Percentiles rank a stretch among this genome's conserved stretches.
phyloP scores from a whole-genome alignment of 2,888 invertebrate species.

The Brenthis hecate region DNA sequence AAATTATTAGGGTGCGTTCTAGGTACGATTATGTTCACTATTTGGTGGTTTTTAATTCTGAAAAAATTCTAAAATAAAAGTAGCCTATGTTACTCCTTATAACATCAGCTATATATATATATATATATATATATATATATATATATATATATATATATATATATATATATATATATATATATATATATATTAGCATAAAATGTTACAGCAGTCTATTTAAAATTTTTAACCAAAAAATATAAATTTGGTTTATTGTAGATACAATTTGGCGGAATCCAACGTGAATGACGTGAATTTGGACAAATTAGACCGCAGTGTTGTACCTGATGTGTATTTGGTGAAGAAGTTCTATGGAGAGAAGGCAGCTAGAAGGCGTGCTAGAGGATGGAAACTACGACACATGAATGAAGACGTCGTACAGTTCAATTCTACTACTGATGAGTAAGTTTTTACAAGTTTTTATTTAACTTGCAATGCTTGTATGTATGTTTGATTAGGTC shows the following conservation, averaged over 20 bases:
- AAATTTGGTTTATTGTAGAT: constrained; percentile 76
- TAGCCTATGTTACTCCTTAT: no score
- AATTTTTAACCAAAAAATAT: background rate
- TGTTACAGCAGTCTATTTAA: background rate
- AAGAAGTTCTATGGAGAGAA: constrained; percentile 94
- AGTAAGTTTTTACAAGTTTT: constrained; percentile 51
- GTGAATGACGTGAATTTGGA: constrained; percentile 95
- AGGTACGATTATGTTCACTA: no score
- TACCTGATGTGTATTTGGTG: constrained; percentile 97
- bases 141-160: no score
- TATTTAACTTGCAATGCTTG: background rate
- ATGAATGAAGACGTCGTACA: constrained; percentile 77
- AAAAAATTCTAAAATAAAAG: no score
- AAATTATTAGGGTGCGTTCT: no score
- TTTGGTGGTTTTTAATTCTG: no score
- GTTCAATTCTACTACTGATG: constrained; percentile 82
- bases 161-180: no score
- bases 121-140: no score
- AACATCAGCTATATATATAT: no score
- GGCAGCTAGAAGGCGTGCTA: constrained; percentile 86
- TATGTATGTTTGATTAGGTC: background rate
- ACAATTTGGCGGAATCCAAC: constrained; percentile 94
- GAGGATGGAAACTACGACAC: constrained; percentile 96
- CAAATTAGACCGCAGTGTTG: constrained; percentile 84
- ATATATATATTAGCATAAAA: no score